phyloP scores from a whole-genome alignment of 2,797 vertebrate genomes.

The Neomorphus geoffroyi region DNA sequence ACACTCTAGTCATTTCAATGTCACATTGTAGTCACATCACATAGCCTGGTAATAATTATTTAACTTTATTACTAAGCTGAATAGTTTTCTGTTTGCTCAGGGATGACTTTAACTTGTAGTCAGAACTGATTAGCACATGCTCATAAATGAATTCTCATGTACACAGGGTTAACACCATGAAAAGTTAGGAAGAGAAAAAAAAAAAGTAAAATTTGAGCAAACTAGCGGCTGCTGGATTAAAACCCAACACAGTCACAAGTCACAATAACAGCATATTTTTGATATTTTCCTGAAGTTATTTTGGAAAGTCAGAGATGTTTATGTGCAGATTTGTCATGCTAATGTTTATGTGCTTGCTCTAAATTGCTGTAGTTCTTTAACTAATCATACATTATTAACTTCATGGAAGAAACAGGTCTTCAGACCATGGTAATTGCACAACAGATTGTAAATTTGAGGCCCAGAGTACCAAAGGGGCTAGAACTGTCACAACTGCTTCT shows the following conservation, averaged over 20 bases:
- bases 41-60: conserved; percentile 75
- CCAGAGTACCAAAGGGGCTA: not conserved
- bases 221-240: conserved; percentile 31
- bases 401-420: not conserved
- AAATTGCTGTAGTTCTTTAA: conserved; percentile 52
- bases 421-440: not conserved
- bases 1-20: conserved; percentile 74
- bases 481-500: conserved; percentile 9
- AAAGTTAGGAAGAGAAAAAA: conserved; percentile 22
- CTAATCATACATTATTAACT: conserved; percentile 33
- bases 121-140: conserved; percentile 57
- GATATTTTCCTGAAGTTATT: conserved; percentile 5
- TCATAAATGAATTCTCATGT: conserved; percentile 61
- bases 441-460: not conserved
- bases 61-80: conserved; percentile 73
- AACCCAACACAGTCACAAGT: conserved; percentile 32
- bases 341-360: conserved; percentile 52
- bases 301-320: conserved; percentile 24
- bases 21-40: conserved; percentile 71
- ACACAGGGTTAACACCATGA: conserved; percentile 18
- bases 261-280: conserved; percentile 17
- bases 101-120: conserved; percentile 68
- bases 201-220: not conserved
- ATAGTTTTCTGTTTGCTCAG: conserved; percentile 75
- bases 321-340: conserved; percentile 12